Evolutionary conservation across 2,797 vertebrate species (phyloP), one percentile per base, ranked within the genome.

Genomic region (Danio kyathit): DNA sequence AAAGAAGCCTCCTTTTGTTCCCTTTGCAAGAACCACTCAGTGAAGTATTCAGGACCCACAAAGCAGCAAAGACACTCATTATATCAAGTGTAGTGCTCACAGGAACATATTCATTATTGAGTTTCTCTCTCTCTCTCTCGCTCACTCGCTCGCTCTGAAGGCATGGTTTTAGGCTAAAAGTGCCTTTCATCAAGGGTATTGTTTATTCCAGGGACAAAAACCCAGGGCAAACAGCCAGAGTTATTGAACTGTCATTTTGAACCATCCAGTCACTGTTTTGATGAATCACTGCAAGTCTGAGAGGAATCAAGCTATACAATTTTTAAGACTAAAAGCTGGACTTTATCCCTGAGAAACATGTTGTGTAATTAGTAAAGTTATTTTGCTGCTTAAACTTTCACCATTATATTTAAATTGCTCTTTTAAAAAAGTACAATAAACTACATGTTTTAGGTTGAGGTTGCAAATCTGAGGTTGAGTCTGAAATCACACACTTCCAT

Each of bases 11-110:
- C 13, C 52, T 66, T 86, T 86, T 83, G 73, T 86, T 84, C 72
- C 64, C 49, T 29, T 54, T 48, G 67, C 66, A 57, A 83, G 85
- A 89, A 83, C 44, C 17, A 72, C 70, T 70, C 80, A 70, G 64
- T 75, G 40, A 84, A 84, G 69, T 78, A 84, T 81, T 79, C 81
- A 16, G 61, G 57, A 71, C 80, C 80, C 59, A 85, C 73, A 80
- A 84, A 85, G 79, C 74, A 60, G 52, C 83, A 82, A 87, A 82
- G 84, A 72, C 79, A 77, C 82, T 87, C 76, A 76, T 82, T 82
- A 81, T 83, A 85, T 87, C 82, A 82, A 85, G 82, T 74, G 82
- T 61, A 73, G 64, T 64, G 61, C 52, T 83, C 49, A 74, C 60
- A 64, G 70, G 76, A 70, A 56, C 40, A 46, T 59, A 63, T 76